Percentiles rank a stretch among this genome's conserved stretches.
phyloP scores from a whole-genome alignment of 2,113 vertebrate genomes.

The Xiphias gladius region DNA sequence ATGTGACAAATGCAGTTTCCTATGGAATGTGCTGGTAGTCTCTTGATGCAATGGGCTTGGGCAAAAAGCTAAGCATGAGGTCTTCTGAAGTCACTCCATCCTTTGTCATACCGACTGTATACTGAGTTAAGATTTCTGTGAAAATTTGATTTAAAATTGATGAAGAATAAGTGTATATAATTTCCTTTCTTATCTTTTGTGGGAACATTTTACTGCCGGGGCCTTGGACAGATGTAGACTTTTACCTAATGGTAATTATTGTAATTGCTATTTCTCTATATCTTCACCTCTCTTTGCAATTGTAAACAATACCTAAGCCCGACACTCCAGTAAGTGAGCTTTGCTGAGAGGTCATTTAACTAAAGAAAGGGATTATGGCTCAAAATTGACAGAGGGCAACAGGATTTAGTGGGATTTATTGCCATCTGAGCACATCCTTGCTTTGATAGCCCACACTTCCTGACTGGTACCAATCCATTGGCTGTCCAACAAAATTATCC shows the following conservation, averaged over 20 bases:
- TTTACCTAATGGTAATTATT: neutral
- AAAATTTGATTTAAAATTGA: neutral
- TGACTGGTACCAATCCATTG: conserved; percentile 22
- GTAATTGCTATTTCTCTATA: conserved; percentile 17
- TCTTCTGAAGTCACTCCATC: conserved; percentile 1
- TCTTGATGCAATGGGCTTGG: neutral
- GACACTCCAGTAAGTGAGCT: conserved; percentile 9
- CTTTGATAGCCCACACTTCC: conserved; percentile 37
- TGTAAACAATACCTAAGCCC: conserved; percentile 25
- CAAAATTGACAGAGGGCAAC: conserved; percentile 59
- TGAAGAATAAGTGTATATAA: neutral
- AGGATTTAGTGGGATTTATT: conserved; percentile 64
- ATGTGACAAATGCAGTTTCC: neutral
- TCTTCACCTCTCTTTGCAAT: conserved; percentile 8
- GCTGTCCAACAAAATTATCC: conserved; percentile 29
- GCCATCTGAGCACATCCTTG: conserved; percentile 47
- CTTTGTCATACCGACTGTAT: neutral
- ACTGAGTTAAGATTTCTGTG: neutral
- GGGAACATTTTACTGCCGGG: neutral
- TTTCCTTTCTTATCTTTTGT: neutral
- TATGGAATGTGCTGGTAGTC: neutral
- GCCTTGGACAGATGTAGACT: neutral
- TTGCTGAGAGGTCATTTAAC: conserved; percentile 51
- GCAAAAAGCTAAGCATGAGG: neutral
- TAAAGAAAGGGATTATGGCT: conserved; percentile 58